Evolutionary conservation across 2,888 invertebrate genomes (phyloP), one percentile per base, ranked within the genome.

Genomic region (Lingula anatina): DNA sequence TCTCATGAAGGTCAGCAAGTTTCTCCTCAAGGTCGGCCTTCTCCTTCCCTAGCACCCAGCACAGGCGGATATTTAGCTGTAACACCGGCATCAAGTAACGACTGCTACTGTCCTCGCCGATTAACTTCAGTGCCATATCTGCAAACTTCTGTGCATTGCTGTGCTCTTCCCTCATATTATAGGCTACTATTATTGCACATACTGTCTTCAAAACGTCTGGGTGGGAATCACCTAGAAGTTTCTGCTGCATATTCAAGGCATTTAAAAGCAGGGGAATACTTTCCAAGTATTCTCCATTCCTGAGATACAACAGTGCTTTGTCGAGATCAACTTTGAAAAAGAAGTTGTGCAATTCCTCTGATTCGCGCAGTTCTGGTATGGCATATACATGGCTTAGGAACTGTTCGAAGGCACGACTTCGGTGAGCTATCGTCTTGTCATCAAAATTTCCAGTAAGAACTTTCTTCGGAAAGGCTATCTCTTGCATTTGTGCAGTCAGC

Each of bases 371-470:
- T n/a, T 58, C 55, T 46, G 72, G 69, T 12, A 68, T 54, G 15
- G 70, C 65, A 51, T 68, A 72, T 2, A 77, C 49, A 49, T 75
- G 71, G 18, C 66, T 64, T 2, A 78, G 64, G 49, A 73, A 74
- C 49, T 76, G 76, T 51, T 76, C 75, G 60, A 78, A 78, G 1
- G 74, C 73, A 31, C 74, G 61, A 46, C 75, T 76, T 47, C 77
- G 53, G 51, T 55, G 66, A 3, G 73, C 73, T 27, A 71, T 74
- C 15, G 75, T 78, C 36, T 73, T 71, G 20, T 70, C 64, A 2
- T 66, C 71, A 54, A 77, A 78, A 56, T 78, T 78, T 3, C 76
- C 75, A 26, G 69, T 50, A 3, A 77, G 48, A n/a, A 67, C 55
- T 59, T 78, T 78, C 46, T 70, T 71, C 0, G 78, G 78, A 55